Conservation (phyloP, 1,140 invertebrate genomes). For the Ceratosolen fusciceps region DNA sequence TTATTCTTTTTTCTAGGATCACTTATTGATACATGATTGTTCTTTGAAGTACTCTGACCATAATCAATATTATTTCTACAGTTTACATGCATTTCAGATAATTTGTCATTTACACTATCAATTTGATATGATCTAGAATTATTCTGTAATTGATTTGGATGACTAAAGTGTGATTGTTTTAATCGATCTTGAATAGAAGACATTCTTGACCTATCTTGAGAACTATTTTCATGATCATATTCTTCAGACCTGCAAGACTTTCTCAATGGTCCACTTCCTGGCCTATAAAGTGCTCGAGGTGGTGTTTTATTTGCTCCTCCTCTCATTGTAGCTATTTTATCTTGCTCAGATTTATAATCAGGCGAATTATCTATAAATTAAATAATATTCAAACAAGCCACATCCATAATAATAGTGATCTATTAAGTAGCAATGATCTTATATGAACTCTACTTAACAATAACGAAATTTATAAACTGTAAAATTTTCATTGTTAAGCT, state of each 20-base stretch:
- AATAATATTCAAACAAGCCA: slow-evolving; percentile 13
- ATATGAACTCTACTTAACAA: slow-evolving; percentile 32
- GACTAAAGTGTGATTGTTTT: slow-evolving; percentile 57
- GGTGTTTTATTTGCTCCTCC: slow-evolving; percentile 63
- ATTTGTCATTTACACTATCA: slow-evolving; percentile 60
- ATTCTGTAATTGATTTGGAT: slow-evolving; percentile 51
- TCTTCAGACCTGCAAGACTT: slow-evolving; percentile 73
- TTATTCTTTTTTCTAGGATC: slow-evolving; percentile 68
- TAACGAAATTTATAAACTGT: slow-evolving; percentile 20
- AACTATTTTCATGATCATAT: slow-evolving; percentile 66
- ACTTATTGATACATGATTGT: slow-evolving; percentile 57
- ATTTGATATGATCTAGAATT: slow-evolving; percentile 52
- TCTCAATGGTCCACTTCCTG: slow-evolving; percentile 75
- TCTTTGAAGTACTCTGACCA: slow-evolving; percentile 57
- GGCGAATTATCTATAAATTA: slow-evolving; percentile 49
- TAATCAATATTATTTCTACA: slow-evolving; percentile 58
- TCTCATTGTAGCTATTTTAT: slow-evolving; percentile 61
- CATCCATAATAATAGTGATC: not conserved
- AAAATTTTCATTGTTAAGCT: not conserved
- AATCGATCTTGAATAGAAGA: slow-evolving; percentile 64
- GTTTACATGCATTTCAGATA: slow-evolving; percentile 61
- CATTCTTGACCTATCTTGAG: slow-evolving; percentile 59
- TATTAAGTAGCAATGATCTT: not conserved
- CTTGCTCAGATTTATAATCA: slow-evolving; percentile 56
- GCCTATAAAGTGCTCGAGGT: slow-evolving; percentile 74